Base-by-base conservation (phyloP, 2,888 invertebrate genomes). In the Coenonympha glycerion region DNA sequence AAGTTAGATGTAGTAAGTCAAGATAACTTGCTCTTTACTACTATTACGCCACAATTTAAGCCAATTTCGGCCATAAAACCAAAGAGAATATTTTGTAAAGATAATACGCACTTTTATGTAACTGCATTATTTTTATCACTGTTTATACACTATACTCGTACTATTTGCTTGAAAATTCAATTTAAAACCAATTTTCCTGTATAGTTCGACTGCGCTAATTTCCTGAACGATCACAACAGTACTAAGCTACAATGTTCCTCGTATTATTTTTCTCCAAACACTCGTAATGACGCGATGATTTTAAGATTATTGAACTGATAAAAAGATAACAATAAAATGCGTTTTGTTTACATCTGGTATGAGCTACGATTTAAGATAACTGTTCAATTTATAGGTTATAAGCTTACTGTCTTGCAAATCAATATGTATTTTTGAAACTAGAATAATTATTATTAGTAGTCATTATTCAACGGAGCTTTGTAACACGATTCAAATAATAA, bases 291-390 rank as follows among this genome's bases (percentile, higher is more conserved):
- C 13, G 36, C n/a, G 19, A 21, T 13, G 8, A 19, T 21, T 22
- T n/a, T 22, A 18, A 2, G 6, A 33, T 33, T 9, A 33, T 16
- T 33, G 31, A 33, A 33, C 21, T 24, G 24, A 39, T 39, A 39
- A 15, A 11, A 15, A 13, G 9, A 39, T 15, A 6, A 39, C 8
- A 8, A 39, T 11, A 22, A 22, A 24, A 24, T 24, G 39, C 9
- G 24, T 15, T 24, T 39, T 39, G 39, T 39, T 39, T 39, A 39
- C 39, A 39, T 11, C 3, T 22, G 37, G 3, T 22, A 37, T 37
- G n/a, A n/a, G n/a, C 13, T 21, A 37, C 6, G 22, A 21, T 37
- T 8, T 22, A 22, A 13, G 0, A 6, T 11, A 11, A 8, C 21
- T 37, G 22, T 11, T 6, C 21, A 22, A 15, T 24, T 4, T 39